These are phyloP conservation scores for Dryadula phaetusa DNA, from an alignment of 2,888 invertebrate genomes.

Conservation along the genomic window DNA sequence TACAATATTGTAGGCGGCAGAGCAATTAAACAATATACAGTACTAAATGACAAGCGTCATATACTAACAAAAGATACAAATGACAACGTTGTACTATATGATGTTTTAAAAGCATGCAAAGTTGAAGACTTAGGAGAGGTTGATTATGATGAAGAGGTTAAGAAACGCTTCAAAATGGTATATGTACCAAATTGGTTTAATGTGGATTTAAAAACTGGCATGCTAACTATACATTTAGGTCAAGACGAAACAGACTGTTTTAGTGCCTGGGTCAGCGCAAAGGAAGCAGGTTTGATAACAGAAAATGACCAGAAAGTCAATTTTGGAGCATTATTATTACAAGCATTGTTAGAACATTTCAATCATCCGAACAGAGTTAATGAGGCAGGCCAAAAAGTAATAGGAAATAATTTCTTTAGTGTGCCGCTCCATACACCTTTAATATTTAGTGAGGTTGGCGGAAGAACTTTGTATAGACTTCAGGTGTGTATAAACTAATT, in stretches of 20 bases:
- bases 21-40: constrained; percentile 95
- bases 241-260: constrained; percentile 99
- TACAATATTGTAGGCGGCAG: constrained; percentile 93
- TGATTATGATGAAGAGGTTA: constrained; percentile 96
- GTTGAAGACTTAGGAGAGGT: constrained; percentile 95
- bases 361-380: constrained; percentile 87
- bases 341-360: constrained; percentile 98
- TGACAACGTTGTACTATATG: constrained; percentile 91
- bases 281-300: constrained; percentile 94
- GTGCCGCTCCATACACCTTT: constrained; percentile 98
- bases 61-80: constrained; percentile 98
- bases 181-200: constrained; percentile 99
- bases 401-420: constrained; percentile 92
- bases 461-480: constrained; percentile 95
- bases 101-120: constrained; percentile 95
- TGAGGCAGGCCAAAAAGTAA: constrained; percentile 88
- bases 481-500: constrained; percentile 57
- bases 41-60: constrained; percentile 98
- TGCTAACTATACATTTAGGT: constrained; percentile 98
- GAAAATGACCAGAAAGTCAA: constrained; percentile 96
- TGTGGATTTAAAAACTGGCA: constrained; percentile 99
- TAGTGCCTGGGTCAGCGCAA: constrained; percentile 98
- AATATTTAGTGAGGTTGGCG: constrained; percentile 98
- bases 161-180: constrained; percentile 95
- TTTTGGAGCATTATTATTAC: constrained; percentile 96